Percentiles rank a stretch among this genome's conserved stretches.
phyloP scores from a whole-genome alignment of 2,888 invertebrate species.

The Hirtodrosophila histrioides region DNA sequence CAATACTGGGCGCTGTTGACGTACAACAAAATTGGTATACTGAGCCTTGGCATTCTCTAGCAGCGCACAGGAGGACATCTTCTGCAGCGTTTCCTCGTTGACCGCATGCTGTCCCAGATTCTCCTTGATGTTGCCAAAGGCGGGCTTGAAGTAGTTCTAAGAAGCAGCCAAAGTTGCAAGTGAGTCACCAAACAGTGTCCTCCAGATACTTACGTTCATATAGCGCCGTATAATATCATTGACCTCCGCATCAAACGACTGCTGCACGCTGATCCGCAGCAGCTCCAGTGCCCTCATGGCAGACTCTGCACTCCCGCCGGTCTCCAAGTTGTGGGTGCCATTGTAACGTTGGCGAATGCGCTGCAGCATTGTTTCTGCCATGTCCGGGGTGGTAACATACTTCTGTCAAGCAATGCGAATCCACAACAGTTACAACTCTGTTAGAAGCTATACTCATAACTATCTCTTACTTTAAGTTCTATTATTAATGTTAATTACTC shows the following conservation, averaged over 20 bases:
- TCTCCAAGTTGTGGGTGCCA: conserved; percentile 62
- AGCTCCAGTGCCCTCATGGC: conserved; percentile 86
- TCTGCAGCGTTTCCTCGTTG: conserved; percentile 86
- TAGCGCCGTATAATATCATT: conserved; percentile 87
- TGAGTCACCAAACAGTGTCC: background rate
- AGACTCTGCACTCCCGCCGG: conserved; percentile 79
- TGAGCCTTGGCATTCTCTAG: conserved; percentile 83
- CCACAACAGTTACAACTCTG: background rate
- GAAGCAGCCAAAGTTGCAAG: background rate
- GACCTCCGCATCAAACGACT: conserved; percentile 87
- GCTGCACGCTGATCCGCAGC: conserved; percentile 87
- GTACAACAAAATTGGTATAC: conserved; percentile 79
- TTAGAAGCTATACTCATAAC: too few relatives aligned
- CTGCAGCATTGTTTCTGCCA: conserved; percentile 82
- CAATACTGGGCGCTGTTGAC: conserved; percentile 55
- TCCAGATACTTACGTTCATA: conserved; percentile 85
- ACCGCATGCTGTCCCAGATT: conserved; percentile 87
- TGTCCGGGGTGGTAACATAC: conserved; percentile 82
- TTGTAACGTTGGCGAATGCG: conserved; percentile 82
- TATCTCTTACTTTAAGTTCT: too few relatives aligned
- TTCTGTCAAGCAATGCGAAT: conserved; percentile 59
- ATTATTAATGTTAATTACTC: too few relatives aligned
- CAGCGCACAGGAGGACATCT: conserved; percentile 83
- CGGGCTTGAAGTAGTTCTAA: conserved; percentile 87
- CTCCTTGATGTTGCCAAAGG: conserved; percentile 87